Evolutionary conservation across 92 coral and sea anemone genomes (phyloP).

Genomic region (Epizoanthus rinbou): DNA sequence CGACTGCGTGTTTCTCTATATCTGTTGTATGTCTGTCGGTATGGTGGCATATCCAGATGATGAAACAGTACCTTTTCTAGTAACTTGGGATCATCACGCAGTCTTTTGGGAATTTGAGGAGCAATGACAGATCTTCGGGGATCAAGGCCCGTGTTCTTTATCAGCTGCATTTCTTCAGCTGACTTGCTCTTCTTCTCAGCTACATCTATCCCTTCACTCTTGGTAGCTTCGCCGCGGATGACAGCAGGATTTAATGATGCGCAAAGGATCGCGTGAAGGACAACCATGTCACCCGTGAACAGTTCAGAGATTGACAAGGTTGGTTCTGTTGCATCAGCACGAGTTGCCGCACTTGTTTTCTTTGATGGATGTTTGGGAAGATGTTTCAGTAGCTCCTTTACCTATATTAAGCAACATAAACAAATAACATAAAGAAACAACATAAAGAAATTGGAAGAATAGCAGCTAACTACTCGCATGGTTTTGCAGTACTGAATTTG

Average conservation of each 20-base stretch:
- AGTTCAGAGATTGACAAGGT: conserved; percentile 3
- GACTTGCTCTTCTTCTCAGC: conserved; percentile 3
- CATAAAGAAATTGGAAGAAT: too few relatives aligned
- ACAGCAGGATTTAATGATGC: conserved; percentile 21
- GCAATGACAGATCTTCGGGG: conserved; percentile 25
- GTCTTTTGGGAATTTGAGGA: conserved; percentile 12
- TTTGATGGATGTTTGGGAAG: not conserved
- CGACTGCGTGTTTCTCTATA: too few relatives aligned
- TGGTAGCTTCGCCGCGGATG: conserved; percentile 8
- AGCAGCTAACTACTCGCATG: too few relatives aligned
- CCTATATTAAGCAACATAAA: conserved; percentile 8
- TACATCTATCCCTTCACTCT: not conserved
- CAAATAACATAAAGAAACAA: too few relatives aligned
- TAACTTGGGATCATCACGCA: not conserved
- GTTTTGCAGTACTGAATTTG: too few relatives aligned
- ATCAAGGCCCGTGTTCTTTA: conserved; percentile 4
- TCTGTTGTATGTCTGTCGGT: too few relatives aligned
- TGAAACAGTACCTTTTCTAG: conserved; percentile 2
- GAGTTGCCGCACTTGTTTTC: too few relatives aligned
- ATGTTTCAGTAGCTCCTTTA: conserved; percentile 10
- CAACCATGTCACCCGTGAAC: conserved; percentile 15
- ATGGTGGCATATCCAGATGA: too few relatives aligned
- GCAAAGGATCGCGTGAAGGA: conserved; percentile 25
- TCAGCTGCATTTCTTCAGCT: not conserved
- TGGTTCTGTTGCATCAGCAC: not conserved